phyloP scores from a whole-genome alignment of 2,113 vertebrate genomes.

The Vicugna pacos region DNA sequence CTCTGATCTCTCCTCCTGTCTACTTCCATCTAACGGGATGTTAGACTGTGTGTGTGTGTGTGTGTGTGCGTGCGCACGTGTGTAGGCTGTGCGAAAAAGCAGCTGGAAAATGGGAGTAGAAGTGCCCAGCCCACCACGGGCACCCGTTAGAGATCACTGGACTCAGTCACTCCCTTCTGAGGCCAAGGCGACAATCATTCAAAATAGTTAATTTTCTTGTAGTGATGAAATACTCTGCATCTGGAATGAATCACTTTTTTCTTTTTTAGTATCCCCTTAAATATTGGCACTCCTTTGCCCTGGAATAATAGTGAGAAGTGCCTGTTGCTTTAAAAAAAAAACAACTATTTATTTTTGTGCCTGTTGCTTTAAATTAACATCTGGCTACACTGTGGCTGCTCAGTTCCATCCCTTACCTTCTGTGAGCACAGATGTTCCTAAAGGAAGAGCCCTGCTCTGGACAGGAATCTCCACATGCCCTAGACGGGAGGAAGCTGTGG shows the following conservation, averaged over 20 bases:
- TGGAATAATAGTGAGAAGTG: not conserved
- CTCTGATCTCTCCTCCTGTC: not conserved
- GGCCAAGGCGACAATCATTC: not conserved
- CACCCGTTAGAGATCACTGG: not conserved
- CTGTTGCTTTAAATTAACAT: not conserved
- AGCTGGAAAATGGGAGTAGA: not conserved
- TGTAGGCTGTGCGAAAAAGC: too few relatives aligned
- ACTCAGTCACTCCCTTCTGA: not conserved
- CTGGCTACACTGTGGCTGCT: not conserved
- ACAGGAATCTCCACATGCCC: not conserved
- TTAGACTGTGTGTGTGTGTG: too few relatives aligned
- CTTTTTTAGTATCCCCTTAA: not conserved
- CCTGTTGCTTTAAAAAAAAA: not conserved
- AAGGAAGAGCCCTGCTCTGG: not conserved
- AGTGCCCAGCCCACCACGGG: too few relatives aligned
- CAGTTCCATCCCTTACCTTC: not conserved
- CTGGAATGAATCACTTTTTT: not conserved
- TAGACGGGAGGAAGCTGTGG: fast-evolving
- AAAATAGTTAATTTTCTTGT: not conserved
- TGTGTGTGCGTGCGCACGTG: too few relatives aligned
- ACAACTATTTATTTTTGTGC: not conserved
- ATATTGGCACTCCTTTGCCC: not conserved
- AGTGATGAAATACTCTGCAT: not conserved
- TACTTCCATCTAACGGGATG: not conserved
- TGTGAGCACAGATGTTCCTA: not conserved